A percentile compares a stretch with the other conserved stretches of the same genome.
Conservation (phyloP, 2,888 invertebrate species). For the Anthophora plumipes region DNA sequence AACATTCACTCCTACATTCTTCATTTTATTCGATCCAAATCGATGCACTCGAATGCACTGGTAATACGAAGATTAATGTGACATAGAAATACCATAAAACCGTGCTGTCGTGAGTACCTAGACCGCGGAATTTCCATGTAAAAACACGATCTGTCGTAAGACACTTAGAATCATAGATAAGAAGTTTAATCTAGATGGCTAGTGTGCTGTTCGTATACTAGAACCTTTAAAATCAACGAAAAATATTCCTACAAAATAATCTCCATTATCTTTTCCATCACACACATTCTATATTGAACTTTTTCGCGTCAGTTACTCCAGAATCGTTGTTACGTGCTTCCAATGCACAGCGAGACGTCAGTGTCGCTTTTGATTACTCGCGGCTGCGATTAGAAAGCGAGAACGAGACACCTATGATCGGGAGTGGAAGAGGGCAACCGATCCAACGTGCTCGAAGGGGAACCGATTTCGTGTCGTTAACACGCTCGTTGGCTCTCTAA, state of each 20-base stretch:
- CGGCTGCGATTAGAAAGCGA: constrained; percentile 18
- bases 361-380: background rate
- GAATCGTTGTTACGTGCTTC: background rate
- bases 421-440: background rate
- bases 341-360: background rate
- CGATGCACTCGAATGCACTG: background rate
- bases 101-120: background rate
- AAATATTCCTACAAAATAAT: background rate
- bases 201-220: constrained; percentile 60
- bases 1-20: no score
- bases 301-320: background rate
- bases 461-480: constrained; percentile 9
- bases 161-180: constrained; percentile 32
- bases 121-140: background rate
- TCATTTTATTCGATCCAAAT: no score
- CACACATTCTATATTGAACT: no score
- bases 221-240: constrained; percentile 38
- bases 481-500: constrained; percentile 2
- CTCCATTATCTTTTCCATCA: background rate
- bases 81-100: background rate
- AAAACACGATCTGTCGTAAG: background rate
- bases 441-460: background rate
- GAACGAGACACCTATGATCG: background rate
- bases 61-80: background rate
- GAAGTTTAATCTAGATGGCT: constrained; percentile 34